Conservation (phyloP, 2,888 invertebrate species). For the Dasypogon diadema region DNA sequence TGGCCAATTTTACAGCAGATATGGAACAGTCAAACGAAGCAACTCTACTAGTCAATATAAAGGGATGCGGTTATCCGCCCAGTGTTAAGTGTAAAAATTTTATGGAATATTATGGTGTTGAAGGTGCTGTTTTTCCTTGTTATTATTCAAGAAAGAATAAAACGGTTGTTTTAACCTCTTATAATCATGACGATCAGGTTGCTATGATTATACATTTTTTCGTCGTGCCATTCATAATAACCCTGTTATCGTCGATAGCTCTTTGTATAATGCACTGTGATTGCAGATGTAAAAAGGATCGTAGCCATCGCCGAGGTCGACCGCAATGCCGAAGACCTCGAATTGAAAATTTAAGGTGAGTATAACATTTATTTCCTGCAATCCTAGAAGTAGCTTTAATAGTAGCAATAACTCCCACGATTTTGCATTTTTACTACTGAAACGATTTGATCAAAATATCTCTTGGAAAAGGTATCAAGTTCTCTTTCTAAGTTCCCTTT, state of each 20-base stretch:
- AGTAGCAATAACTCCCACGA: too few species aligned
- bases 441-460: too few species aligned
- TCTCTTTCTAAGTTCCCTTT: too few species aligned
- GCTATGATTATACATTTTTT: constrained; percentile 86
- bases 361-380: too few species aligned
- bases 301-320: constrained; percentile 75
- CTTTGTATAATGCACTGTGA: constrained; percentile 90
- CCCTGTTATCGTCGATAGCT: constrained; percentile 85
- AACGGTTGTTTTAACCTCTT: constrained; percentile 85
- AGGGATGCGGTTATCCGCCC: constrained; percentile 92
- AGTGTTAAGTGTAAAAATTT: constrained; percentile 85
- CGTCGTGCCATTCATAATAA: constrained; percentile 86
- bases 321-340: constrained; percentile 72
- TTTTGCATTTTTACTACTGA: too few species aligned
- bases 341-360: constrained; percentile 73
- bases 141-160: constrained; percentile 88
- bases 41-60: constrained; percentile 84
- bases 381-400: too few species aligned
- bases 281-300: constrained; percentile 78
- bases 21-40: constrained; percentile 70
- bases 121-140: constrained; percentile 84
- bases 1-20: constrained; percentile 66
- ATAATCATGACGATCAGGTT: constrained; percentile 85
- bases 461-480: too few species aligned
- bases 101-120: constrained; percentile 79